Percentiles rank a stretch among this genome's conserved stretches.
Conservation (phyloP, 2,113 vertebrate species). For the Lepus europaeus region DNA sequence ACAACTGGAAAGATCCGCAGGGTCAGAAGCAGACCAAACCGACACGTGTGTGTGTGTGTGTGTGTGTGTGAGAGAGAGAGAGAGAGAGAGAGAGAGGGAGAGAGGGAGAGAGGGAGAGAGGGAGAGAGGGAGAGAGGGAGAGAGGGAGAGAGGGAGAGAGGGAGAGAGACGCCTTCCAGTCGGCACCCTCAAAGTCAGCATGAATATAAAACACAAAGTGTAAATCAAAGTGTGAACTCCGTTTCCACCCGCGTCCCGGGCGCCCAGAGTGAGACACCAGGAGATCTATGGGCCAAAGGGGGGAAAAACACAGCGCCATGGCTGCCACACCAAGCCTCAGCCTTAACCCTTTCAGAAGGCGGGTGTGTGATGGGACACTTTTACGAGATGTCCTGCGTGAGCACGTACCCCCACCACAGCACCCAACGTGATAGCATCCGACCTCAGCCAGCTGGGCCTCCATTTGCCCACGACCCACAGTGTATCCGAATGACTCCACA, state of each 20-base stretch:
- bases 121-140: no score
- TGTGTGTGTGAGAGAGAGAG: neutral
- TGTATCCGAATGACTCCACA: neutral
- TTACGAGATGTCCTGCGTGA: fast-evolving
- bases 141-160: no score
- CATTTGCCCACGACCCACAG: neutral
- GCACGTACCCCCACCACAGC: fast-evolving
- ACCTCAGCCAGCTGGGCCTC: neutral
- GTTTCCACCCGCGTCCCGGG: neutral
- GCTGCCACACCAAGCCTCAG: no score
- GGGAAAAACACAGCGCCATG: neutral
- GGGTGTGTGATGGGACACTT: no score
- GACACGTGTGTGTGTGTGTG: neutral
- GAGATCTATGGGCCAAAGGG: fast-evolving
- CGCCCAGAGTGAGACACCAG: neutral
- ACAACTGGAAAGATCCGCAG: constrained; percentile 17
- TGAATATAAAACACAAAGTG: fast-evolving
- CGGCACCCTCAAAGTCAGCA: neutral
- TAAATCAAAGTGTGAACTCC: neutral
- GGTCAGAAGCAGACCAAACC: constrained; percentile 1
- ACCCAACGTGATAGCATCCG: fast-evolving
- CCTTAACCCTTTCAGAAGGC: neutral
- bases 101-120: no score
- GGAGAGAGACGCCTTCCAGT: neutral
- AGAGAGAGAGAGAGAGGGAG: fast-evolving